Evolutionary conservation across 2,113 vertebrate species (phyloP).

Genomic region (Laticauda laticaudata): DNA sequence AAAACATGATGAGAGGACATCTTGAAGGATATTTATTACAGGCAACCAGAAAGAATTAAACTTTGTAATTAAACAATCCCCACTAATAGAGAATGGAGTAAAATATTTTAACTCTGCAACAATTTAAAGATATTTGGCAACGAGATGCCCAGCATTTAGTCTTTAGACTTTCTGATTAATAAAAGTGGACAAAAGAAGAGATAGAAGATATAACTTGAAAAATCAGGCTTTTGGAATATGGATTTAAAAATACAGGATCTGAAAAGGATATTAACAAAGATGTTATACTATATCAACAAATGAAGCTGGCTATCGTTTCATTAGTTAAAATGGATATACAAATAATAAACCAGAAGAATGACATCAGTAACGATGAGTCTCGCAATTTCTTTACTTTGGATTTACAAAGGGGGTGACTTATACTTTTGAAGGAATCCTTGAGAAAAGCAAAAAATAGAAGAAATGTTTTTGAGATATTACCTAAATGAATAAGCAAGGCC

Average conservation of each 20-base stretch:
- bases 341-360: neutral
- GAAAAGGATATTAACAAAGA: neutral
- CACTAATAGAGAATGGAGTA: too few relatives aligned
- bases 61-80: too few relatives aligned
- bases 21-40: neutral
- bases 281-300: neutral
- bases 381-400: neutral
- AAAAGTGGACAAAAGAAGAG: neutral
- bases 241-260: neutral
- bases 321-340: neutral
- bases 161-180: neutral
- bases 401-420: neutral
- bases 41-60: neutral
- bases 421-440: neutral
- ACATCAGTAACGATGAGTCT: neutral
- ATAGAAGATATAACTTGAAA: neutral
- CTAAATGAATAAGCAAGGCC: neutral
- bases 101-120: neutral
- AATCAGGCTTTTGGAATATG: neutral
- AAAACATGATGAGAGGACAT: neutral
- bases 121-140: neutral
- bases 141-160: neutral
- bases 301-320: neutral
- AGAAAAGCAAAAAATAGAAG: neutral
- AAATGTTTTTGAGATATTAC: neutral